Percentiles rank a stretch among this genome's conserved stretches.
These are phyloP conservation scores for Bolinopsis microptera DNA, from an alignment of 37 sponge, comb jelly and placozoan genomes.

Conservation along the genomic window DNA sequence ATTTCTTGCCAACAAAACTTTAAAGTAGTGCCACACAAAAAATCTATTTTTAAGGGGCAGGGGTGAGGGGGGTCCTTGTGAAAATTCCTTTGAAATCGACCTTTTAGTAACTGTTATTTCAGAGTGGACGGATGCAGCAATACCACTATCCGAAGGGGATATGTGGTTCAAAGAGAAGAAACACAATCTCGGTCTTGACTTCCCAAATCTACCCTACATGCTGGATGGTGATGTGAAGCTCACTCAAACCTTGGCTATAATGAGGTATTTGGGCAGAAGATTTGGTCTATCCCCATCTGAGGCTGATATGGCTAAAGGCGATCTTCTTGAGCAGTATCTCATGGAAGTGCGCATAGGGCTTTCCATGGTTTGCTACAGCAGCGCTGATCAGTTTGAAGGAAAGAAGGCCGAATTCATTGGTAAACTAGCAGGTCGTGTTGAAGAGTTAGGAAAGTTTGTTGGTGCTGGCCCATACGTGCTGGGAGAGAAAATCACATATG, in stretches of 20 bases:
- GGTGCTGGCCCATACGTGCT: slow-evolving; percentile 18
- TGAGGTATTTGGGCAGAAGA: slow-evolving; percentile 51
- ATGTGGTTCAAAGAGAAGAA: slow-evolving; percentile 19
- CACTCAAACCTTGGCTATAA: slow-evolving; percentile 20
- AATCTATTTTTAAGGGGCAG: too few species aligned
- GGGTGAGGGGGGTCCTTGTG: too few species aligned
- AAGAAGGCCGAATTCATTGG: not conserved
- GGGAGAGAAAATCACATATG: not conserved
- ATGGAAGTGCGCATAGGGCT: not conserved
- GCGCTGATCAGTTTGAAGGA: slow-evolving; percentile 8
- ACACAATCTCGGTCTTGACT: slow-evolving; percentile 4
- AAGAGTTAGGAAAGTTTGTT: not conserved
- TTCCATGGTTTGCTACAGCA: slow-evolving; percentile 4
- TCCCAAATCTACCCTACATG: slow-evolving; percentile 50
- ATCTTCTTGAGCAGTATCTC: not conserved
- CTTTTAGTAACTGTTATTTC: too few species aligned
- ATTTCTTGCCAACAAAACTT: too few species aligned
- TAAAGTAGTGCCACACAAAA: too few species aligned
- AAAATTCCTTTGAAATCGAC: too few species aligned
- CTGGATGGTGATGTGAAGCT: slow-evolving; percentile 56
- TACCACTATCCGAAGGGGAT: not conserved
- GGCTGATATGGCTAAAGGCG: not conserved
- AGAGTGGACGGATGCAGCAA: not conserved
- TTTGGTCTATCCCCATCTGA: not conserved
- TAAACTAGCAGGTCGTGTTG: not conserved